Conservation (phyloP, 2,113 vertebrate species). For the Plectropomus leopardus region DNA sequence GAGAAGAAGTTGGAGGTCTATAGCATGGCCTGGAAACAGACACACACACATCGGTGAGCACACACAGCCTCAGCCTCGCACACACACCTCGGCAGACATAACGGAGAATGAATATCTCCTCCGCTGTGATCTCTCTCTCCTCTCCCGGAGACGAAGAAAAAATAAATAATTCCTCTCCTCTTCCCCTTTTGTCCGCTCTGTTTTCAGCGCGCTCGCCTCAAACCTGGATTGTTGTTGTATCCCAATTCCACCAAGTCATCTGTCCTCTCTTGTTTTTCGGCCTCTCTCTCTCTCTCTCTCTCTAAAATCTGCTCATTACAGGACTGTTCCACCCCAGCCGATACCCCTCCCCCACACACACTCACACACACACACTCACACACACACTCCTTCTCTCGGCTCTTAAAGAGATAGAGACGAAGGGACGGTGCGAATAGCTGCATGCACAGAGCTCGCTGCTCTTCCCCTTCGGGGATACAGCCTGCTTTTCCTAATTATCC, state of each 20-base stretch:
- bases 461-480: slow-evolving; percentile 68
- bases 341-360: slow-evolving; percentile 85
- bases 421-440: slow-evolving; percentile 67
- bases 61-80: slow-evolving; percentile 40
- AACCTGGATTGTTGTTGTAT: slow-evolving; percentile 70
- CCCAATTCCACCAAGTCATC: slow-evolving; percentile 82
- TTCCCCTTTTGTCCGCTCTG: slow-evolving; percentile 58
- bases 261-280: slow-evolving; percentile 69
- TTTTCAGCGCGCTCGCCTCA: slow-evolving; percentile 37
- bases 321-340: slow-evolving; percentile 87
- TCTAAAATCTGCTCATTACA: slow-evolving; percentile 87
- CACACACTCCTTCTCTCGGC: slow-evolving; percentile 75
- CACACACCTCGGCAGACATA: slow-evolving; percentile 70
- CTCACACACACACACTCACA: slow-evolving; percentile 63
- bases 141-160: slow-evolving; percentile 51
- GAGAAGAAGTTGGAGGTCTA: slow-evolving; percentile 58
- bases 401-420: slow-evolving; percentile 87
- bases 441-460: slow-evolving; percentile 56
- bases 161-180: slow-evolving; percentile 45
- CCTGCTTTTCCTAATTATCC: slow-evolving; percentile 80
- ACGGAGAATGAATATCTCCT: slow-evolving; percentile 65
- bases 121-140: slow-evolving; percentile 51
- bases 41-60: slow-evolving; percentile 43
- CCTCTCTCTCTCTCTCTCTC: slow-evolving; percentile 66
- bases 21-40: slow-evolving; percentile 71